These are phyloP conservation scores for Phylloscopus collybita DNA, from an alignment of 2,797 vertebrate genomes.

Conservation along the genomic window DNA sequence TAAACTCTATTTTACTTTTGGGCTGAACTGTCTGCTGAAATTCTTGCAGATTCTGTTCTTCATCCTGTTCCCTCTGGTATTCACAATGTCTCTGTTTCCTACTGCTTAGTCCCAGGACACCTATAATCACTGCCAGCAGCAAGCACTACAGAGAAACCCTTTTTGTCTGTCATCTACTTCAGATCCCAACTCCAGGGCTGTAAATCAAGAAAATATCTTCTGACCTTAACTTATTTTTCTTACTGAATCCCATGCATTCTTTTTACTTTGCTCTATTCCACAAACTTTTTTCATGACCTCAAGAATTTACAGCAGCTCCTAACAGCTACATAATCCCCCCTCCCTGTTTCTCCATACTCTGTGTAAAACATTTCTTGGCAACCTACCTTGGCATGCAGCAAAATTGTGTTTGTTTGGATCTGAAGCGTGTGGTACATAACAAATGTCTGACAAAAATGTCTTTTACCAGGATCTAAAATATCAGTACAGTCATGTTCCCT, in stretches of 20 bases:
- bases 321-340: not conserved
- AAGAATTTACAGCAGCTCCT: not conserved
- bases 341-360: not conserved
- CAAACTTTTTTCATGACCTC: not conserved
- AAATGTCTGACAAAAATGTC: not conserved
- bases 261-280: not conserved
- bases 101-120: not conserved
- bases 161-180: not conserved
- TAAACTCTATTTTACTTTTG: not conserved
- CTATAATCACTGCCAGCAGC: not conserved
- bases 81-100: not conserved
- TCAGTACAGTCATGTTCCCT: not conserved
- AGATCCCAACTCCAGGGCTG: not conserved
- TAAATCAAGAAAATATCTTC: not conserved
- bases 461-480: not conserved
- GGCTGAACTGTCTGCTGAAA: not conserved
- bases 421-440: not conserved
- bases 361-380: not conserved
- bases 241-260: not conserved
- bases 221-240: constrained; percentile 14
- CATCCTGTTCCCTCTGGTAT: constrained; percentile 7
- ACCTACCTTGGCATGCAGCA: not conserved
- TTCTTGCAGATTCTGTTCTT: constrained; percentile 18
- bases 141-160: not conserved
- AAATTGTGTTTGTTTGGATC: not conserved